phyloP scores from a whole-genome alignment of 2,888 invertebrate genomes.

The Metacarcinus magister region DNA sequence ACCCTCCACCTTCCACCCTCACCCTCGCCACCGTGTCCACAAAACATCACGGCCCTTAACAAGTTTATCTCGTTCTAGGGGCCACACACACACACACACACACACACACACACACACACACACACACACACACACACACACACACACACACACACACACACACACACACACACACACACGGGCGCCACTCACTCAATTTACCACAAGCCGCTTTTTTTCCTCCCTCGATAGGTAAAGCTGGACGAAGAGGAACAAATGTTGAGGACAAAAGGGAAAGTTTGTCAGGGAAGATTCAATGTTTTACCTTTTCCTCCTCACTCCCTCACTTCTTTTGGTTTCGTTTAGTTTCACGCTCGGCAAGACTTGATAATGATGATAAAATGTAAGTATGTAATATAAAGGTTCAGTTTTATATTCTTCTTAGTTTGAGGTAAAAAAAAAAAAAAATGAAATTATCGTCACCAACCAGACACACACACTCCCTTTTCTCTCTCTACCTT shows the following conservation, averaged over 20 bases:
- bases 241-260: not conserved
- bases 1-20: too few relatives aligned
- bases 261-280: not conserved
- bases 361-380: too few relatives aligned
- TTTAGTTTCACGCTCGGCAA: too few relatives aligned
- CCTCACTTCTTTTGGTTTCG: not conserved
- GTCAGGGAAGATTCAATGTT: not conserved
- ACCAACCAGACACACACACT: not conserved
- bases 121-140: constrained; percentile 36
- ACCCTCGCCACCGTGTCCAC: not conserved
- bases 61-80: not conserved
- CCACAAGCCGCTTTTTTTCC: not conserved
- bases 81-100: too few relatives aligned
- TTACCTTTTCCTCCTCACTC: not conserved
- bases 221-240: not conserved
- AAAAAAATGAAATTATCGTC: too few relatives aligned
- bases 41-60: constrained; percentile 41
- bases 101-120: constrained; percentile 23
- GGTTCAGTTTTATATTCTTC: too few relatives aligned
- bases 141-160: constrained; percentile 48
- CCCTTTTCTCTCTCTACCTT: not conserved
- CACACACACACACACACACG: constrained; percentile 38
- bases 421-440: too few relatives aligned
- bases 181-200: not conserved
- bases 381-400: too few relatives aligned